Percentiles rank a stretch among this genome's conserved stretches.
Conservation (phyloP, 2,113 vertebrate species). For the Sceloporus undulatus region DNA sequence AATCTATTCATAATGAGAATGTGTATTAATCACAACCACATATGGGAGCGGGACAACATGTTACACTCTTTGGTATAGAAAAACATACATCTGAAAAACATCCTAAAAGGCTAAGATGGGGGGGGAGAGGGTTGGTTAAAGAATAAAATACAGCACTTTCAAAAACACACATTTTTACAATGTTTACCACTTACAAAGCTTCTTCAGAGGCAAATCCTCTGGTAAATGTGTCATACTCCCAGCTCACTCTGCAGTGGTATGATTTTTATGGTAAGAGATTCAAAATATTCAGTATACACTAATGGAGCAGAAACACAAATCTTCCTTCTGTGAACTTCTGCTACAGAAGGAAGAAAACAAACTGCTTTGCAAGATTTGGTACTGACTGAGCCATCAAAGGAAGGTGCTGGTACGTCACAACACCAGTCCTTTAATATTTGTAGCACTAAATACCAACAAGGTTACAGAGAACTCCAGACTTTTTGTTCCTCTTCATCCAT, state of each 20-base stretch:
- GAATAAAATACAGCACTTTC: neutral
- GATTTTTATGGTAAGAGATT: slow-evolving; percentile 14
- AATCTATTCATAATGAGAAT: neutral
- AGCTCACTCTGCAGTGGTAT: neutral
- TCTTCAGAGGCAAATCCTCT: slow-evolving; percentile 24
- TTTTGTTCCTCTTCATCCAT: slow-evolving; percentile 3
- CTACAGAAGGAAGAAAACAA: slow-evolving; percentile 4
- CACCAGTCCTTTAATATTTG: neutral
- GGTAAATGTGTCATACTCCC: neutral
- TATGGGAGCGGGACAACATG: neutral
- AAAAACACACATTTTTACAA: neutral
- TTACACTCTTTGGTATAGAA: neutral
- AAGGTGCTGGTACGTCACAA: neutral
- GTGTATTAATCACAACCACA: neutral
- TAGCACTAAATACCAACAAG: neutral
- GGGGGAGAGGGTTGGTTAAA: neutral
- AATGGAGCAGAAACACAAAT: slow-evolving; percentile 2
- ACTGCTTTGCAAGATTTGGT: neutral
- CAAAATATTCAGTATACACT: neutral
- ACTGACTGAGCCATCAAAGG: neutral
- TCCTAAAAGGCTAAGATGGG: neutral
- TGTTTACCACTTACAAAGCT: neutral
- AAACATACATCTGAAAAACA: neutral
- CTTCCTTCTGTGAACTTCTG: neutral
- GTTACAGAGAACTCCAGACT: neutral